Base-by-base conservation (phyloP, 2,113 vertebrate genomes). In the Canis aureus region DNA sequence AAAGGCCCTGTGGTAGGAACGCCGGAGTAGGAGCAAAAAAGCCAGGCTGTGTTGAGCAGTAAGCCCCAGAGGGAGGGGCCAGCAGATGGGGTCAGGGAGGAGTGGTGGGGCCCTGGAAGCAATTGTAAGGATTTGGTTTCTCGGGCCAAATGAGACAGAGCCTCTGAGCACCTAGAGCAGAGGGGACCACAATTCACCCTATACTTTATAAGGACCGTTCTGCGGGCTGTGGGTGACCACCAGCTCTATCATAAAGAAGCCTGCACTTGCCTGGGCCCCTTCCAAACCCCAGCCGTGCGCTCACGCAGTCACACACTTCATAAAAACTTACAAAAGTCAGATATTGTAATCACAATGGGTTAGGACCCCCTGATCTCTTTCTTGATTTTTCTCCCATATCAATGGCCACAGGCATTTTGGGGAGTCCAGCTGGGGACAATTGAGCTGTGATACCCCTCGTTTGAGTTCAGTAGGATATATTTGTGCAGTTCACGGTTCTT, bases 281-380 rank as follows among this genome's bases (percentile, higher is more conserved):
- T 85, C 43, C 16, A 35, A 71, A n/a, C 29, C 51, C 11, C 19
- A 90, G 23, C 38, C 20, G 10, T 51, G 55, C 60, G 35, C 25
- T 93, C 55, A 43, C 13, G 0, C 5, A 29, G 25, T 60, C 51
- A 69, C 20, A 16, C 1, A 8, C 91, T 80, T 71, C 87, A 27
- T 73, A 55, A 97, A 83, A 87, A 35, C 80, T 74, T 74, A 17
- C 69, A 66, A 66, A 57, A 97, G 78, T 69, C 13, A 94, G 51
- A 17, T 20, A 81, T 23, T 62, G n/a, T 81, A 67, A 53, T 22
- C 16, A 79, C 19, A 62, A 5, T 66, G 85, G 19, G 16, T 85
- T 55, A 86, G 91, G 78, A n/a, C 4, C 49, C 49, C 27, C 85
- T 35, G 60, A 57, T 25, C 60, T 49, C 91, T 82, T 82, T 89